These are phyloP conservation scores for Eospalax fontanierii DNA, from an alignment of 2,797 vertebrate genomes.

Conservation along the genomic window DNA sequence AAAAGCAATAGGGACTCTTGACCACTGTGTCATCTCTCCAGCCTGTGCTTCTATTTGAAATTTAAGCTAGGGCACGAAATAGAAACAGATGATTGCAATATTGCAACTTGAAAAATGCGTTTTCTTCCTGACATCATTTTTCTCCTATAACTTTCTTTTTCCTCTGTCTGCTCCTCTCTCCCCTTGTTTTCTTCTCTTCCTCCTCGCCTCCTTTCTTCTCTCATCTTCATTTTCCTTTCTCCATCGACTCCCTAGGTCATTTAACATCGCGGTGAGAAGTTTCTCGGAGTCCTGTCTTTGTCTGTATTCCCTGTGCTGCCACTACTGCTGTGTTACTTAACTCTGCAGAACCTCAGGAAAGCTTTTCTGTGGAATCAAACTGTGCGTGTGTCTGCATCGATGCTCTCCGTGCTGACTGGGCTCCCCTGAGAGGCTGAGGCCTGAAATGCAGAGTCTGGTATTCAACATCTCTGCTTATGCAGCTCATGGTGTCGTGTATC, in stretches of 20 bases:
- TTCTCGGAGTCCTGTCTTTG: conserved; percentile 13
- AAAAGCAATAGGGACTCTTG: too few relatives aligned
- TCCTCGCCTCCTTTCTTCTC: not conserved
- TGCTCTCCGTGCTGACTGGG: not conserved
- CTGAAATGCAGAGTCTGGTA: conserved; percentile 37
- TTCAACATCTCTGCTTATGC: not conserved
- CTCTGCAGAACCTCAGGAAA: not conserved
- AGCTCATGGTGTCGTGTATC: conserved; percentile 34
- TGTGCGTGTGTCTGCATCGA: conserved; percentile 55
- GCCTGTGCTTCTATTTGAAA: not conserved
- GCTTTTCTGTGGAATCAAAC: conserved; percentile 39
- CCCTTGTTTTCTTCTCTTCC: not conserved
- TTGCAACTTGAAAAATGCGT: not conserved
- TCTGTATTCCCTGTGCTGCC: conserved; percentile 24
- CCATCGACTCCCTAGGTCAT: conserved; percentile 32
- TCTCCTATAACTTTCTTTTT: not conserved
- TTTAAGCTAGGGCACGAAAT: not conserved
- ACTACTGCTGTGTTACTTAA: not conserved
- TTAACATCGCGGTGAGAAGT: conserved; percentile 53
- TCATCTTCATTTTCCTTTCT: not conserved
- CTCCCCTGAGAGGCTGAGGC: conserved; percentile 35
- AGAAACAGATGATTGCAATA: not conserved
- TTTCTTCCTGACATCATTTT: conserved; percentile 12
- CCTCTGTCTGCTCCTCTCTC: not conserved
- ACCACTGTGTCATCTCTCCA: too few relatives aligned